A percentile compares a stretch with the other conserved stretches of the same genome.
Conservation (phyloP, 2,888 invertebrate species). For the Gastrophysa polygoni region DNA sequence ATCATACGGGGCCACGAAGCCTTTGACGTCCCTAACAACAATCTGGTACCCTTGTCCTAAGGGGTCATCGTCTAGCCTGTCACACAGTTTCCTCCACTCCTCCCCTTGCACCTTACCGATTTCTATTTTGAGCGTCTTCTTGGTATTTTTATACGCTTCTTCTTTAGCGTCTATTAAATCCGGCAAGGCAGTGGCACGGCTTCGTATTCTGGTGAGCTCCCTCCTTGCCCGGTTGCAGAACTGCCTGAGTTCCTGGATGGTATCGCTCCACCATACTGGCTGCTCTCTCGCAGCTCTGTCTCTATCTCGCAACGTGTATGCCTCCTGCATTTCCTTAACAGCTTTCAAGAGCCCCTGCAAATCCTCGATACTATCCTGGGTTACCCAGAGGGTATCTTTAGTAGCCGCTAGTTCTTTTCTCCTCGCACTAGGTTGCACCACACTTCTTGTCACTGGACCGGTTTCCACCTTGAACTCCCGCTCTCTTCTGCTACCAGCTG, state of each 20-base stretch:
- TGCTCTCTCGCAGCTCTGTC: neutral
- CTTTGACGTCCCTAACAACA: neutral
- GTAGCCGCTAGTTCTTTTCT: neutral
- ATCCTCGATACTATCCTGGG: neutral
- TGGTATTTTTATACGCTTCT: neutral
- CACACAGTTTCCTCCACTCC: neutral
- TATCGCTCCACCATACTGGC: neutral
- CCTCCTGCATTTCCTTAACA: neutral
- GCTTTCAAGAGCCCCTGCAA: neutral
- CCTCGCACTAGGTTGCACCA: too few relatives aligned
- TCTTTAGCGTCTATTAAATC: neutral
- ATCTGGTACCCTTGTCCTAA: constrained; percentile 3
- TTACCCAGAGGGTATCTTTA: neutral
- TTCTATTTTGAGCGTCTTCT: neutral
- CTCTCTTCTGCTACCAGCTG: neutral
- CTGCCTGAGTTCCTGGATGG: neutral
- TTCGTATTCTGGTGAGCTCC: neutral
- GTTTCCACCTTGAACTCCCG: too few relatives aligned
- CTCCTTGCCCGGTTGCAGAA: neutral
- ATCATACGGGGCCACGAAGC: constrained; percentile 3
- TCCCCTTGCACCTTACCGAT: neutral
- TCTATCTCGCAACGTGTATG: neutral
- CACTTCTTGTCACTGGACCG: too few relatives aligned
- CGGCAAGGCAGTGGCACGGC: neutral
- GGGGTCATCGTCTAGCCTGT: constrained; percentile 2